phyloP scores from a whole-genome alignment of 2,888 invertebrate genomes.

The Spatulosminthurus flaviceps region DNA sequence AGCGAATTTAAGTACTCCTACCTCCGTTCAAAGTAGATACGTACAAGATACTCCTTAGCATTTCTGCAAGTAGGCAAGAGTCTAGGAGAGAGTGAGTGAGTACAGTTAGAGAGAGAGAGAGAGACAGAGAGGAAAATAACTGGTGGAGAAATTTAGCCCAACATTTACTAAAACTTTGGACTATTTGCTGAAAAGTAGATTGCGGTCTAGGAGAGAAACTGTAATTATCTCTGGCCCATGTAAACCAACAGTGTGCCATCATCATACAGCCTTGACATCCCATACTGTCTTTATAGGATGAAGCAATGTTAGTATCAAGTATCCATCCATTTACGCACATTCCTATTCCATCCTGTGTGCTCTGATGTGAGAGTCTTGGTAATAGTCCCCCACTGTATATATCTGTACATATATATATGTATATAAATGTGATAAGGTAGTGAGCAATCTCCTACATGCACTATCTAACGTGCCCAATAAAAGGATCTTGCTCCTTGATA shows the following conservation, averaged over 20 bases:
- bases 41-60: not conserved
- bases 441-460: not conserved
- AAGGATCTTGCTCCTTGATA: constrained; percentile 9
- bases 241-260: constrained; percentile 26
- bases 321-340: constrained; percentile 10
- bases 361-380: too few relatives aligned
- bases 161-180: constrained; percentile 14
- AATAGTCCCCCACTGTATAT: not conserved
- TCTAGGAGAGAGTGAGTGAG: not conserved
- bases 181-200: constrained; percentile 14
- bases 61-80: not conserved
- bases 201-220: constrained; percentile 26
- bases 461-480: constrained; percentile 2
- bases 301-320: constrained; percentile 34
- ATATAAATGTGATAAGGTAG: too few relatives aligned
- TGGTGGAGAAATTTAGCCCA: not conserved
- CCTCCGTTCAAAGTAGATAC: too few relatives aligned
- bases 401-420: too few relatives aligned
- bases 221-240: constrained; percentile 39
- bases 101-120: not conserved
- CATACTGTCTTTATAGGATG: not conserved
- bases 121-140: not conserved
- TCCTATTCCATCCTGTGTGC: not conserved
- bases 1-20: too few relatives aligned
- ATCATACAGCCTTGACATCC: constrained; percentile 8